Evolutionary conservation across 2,888 invertebrate genomes (phyloP).

Genomic region (Xestia sexstrigata): DNA sequence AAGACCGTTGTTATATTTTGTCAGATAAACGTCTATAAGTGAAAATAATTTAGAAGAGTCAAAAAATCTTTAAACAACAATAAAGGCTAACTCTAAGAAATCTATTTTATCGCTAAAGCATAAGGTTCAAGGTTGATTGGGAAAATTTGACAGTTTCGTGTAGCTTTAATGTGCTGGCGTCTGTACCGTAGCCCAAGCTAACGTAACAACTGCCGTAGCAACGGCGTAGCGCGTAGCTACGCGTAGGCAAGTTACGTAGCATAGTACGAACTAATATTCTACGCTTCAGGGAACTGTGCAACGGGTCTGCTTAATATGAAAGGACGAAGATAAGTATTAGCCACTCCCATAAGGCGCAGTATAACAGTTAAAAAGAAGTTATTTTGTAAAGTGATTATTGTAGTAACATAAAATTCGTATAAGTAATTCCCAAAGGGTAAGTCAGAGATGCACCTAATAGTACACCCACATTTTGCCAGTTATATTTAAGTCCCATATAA

Average conservation of each 20-base stretch:
- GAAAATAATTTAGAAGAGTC: background rate
- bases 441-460: too few relatives aligned
- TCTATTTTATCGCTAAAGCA: too few relatives aligned
- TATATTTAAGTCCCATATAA: too few relatives aligned
- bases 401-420: background rate
- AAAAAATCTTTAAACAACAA: background rate
- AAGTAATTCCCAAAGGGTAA: too few relatives aligned
- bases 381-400: background rate
- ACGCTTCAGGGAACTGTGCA: background rate
- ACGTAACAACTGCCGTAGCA: background rate
- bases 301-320: background rate
- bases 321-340: background rate
- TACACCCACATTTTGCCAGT: too few relatives aligned
- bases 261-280: too few relatives aligned
- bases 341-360: background rate
- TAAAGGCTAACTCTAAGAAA: background rate
- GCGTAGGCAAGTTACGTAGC: background rate
- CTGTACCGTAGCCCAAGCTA: background rate
- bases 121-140: too few relatives aligned
- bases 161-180: too few relatives aligned
- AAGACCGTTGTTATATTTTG: background rate
- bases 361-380: background rate
- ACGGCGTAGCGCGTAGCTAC: too few relatives aligned
- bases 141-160: too few relatives aligned
- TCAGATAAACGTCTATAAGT: background rate